Evolutionary conservation across 2,113 vertebrate species (phyloP), one percentile per base, ranked within the genome.

Genomic region (Phylloscopus trochiloides): DNA sequence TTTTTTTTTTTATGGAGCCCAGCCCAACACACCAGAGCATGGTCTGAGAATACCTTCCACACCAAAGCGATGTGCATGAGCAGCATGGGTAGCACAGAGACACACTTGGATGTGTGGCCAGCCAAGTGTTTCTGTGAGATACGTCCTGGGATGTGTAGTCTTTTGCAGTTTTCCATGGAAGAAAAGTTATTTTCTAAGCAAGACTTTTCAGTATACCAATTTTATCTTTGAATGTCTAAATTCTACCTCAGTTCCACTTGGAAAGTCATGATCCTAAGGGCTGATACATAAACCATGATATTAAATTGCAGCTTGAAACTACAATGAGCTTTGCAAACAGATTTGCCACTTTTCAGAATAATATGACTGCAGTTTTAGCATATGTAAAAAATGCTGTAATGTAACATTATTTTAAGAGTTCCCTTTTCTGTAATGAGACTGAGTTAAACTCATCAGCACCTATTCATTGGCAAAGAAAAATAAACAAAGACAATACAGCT

Each of bases 401-500:
- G 13, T 43, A 71, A 45, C 34, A 51, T 43, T 86, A 36, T 80
- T 88, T 93, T 84, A 74, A 88, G n/a, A 68, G 22, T 55, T 87
- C 13, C 32, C 7, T 62, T 87, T 85, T 84, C 29, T 14, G 12
- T 72, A 88, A 82, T 40, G 38, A 68, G 31, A 25, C 14, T 3
- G 10, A 84, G 62, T 88, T 76, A 78, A 82, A 90, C 76, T 92
- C 74, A 85, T 91, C 90, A 73, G 20, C 20, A 85, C 20, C 74
- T 88, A 72, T 75, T 84, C 65, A 68, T 19, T 76, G 58, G 32
- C 45, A 92, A 82, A 85, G 87, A 91, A 82, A 94, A 96, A 88
- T 84, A 96, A 96, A 66, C 65, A 86, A 67, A 85, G 45, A 68
- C 48, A 94, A 78, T 45, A 26, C 32, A 65, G 26, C 29, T 78